Percentiles rank a stretch among this genome's conserved stretches.
phyloP scores from a whole-genome alignment of 2,797 vertebrate genomes.

The Cuniculus paca region DNA sequence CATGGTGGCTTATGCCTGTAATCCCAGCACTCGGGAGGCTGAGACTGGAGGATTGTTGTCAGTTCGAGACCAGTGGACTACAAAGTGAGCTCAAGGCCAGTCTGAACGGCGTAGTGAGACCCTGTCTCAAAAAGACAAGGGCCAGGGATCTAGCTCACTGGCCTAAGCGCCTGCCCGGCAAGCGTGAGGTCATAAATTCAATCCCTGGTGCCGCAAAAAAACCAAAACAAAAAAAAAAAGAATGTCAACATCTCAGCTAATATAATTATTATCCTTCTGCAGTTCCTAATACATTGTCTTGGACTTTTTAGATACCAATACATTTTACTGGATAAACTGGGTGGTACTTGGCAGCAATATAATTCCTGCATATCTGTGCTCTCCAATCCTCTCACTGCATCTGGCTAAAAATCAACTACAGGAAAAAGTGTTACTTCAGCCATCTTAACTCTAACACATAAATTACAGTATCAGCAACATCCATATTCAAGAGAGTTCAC shows the following conservation, averaged over 20 bases:
- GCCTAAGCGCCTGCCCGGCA: too few relatives aligned
- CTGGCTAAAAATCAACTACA: conserved; percentile 57
- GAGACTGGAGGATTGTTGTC: too few relatives aligned
- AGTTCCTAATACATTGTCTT: neutral
- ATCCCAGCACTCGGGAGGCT: too few relatives aligned
- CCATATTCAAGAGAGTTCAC: conserved; percentile 46
- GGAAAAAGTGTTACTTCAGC: conserved; percentile 52
- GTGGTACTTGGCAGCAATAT: neutral
- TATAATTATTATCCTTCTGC: conserved; percentile 19
- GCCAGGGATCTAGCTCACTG: too few relatives aligned
- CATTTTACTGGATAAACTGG: conserved; percentile 43
- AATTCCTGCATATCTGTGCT: conserved; percentile 32
- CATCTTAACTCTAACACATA: conserved; percentile 41
- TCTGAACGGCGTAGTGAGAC: too few relatives aligned
- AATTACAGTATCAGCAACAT: conserved; percentile 36
- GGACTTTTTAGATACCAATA: conserved; percentile 11
- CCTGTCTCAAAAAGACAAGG: too few relatives aligned
- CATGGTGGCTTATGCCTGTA: too few relatives aligned
- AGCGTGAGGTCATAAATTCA: too few relatives aligned
- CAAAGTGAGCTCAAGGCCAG: too few relatives aligned
- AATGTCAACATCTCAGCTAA: neutral
- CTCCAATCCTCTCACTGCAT: conserved; percentile 21
- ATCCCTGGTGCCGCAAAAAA: too few relatives aligned
- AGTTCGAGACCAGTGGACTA: too few relatives aligned
- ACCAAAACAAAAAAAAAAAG: too few relatives aligned